Evolutionary conservation across 2,888 invertebrate species (phyloP), one percentile per base, ranked within the genome.

Genomic region (Diabrotica balteata): DNA sequence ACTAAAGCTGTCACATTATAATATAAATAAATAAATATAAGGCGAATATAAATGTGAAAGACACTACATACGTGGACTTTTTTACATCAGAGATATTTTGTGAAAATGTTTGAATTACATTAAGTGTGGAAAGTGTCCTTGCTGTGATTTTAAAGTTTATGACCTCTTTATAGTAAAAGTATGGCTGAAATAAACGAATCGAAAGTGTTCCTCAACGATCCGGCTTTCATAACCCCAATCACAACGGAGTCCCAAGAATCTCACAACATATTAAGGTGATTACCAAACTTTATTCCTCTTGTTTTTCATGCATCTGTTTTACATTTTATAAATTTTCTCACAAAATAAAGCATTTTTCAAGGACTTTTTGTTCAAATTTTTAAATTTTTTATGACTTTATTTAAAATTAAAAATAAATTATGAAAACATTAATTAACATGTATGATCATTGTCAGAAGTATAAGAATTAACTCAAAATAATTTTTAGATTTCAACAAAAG

Each of bases 101-200:
- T 44, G 42, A 43, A 8, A 52, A 58, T 64, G 51, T 52, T 49
- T 59, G n/a, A 52, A 59, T 46, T 49, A 64, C 45, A 11, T 42
- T 44, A 51, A 59, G 47, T 53, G 59, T 44, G 43, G 50, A 57
- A 50, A 51, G 65, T 70, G 67, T 54, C 59, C 54, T 63, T 64
- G 64, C 63, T 59, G 69, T 66, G 65, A 66, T 68, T 68, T 63
- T 66, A 57, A 60, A 70, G 68, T 68, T 69, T 70, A 68, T 72
- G 72, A 73, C 71, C 73, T 69, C 68, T 60, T 68, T 71, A 54
- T 58, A 64, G 47, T 60, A 65, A 55, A 63, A 68, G 57, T 54
- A 79, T 79, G 79, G 78, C 79, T 54, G 79, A 72, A 68, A 73
- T 74, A 67, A 77, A 77, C 50, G 79, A 72, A 72, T 72, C 75